Percentiles rank a stretch among this genome's conserved stretches.
Conservation (phyloP, 2,113 vertebrate genomes). For the Columbina picui region DNA sequence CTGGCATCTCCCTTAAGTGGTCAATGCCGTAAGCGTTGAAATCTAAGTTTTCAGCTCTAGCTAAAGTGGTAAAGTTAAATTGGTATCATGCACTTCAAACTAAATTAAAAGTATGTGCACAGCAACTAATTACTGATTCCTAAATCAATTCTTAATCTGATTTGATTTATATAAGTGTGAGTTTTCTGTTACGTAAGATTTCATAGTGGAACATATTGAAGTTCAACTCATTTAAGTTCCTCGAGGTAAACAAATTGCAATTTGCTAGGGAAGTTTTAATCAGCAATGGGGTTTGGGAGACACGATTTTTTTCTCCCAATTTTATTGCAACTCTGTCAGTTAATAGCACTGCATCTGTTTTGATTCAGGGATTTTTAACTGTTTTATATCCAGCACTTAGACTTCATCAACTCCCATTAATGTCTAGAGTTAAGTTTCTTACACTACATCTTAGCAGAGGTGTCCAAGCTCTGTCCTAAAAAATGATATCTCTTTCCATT, state of each 20-base stretch:
- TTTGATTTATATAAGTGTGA: not conserved
- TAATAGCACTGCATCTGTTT: not conserved
- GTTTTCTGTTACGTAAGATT: not conserved
- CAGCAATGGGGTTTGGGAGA: not conserved
- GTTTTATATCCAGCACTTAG: not conserved
- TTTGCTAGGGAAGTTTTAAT: not conserved
- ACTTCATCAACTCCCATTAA: not conserved
- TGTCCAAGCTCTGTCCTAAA: not conserved
- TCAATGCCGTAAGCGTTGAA: not conserved
- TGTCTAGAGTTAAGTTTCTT: not conserved
- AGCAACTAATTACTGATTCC: constrained; percentile 2
- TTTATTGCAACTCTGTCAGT: not conserved
- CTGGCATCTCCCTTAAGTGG: not conserved
- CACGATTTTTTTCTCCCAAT: not conserved
- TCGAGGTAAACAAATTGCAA: not conserved
- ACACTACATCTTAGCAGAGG: not conserved
- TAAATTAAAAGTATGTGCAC: not conserved
- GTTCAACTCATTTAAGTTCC: not conserved
- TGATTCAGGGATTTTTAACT: not conserved
- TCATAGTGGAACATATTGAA: not conserved
- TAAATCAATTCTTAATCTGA: constrained; percentile 24
- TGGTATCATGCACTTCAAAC: not conserved
- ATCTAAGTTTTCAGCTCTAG: not conserved
- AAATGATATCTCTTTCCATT: not conserved
- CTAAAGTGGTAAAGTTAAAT: not conserved